A percentile compares a stretch with the other conserved stretches of the same genome.
Evolutionary conservation across 1,140 invertebrate genomes (phyloP).

Genomic region (Drosophila parabipectinata): DNA sequence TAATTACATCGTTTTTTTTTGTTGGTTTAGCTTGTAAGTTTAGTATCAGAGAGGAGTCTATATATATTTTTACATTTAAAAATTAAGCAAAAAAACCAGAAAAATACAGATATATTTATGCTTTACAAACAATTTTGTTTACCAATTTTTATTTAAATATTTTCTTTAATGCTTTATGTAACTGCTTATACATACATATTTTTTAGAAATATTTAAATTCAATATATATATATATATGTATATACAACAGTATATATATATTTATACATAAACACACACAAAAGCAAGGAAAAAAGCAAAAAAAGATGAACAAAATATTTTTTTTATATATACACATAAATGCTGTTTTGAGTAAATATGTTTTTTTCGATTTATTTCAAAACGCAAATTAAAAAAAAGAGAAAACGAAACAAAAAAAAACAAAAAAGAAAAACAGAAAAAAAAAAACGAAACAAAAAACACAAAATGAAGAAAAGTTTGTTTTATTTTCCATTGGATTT

Average conservation of each 20-base stretch:
- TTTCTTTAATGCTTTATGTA: slow-evolving; percentile 30
- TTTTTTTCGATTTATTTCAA: slow-evolving; percentile 84
- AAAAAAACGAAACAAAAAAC: slow-evolving; percentile 58
- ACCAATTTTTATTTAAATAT: slow-evolving; percentile 21
- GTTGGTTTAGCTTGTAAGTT: slow-evolving; percentile 12
- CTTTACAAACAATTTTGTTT: slow-evolving; percentile 22
- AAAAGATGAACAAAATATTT: slow-evolving; percentile 50
- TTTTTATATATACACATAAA: slow-evolving; percentile 66
- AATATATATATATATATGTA: no score
- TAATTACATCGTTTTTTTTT: slow-evolving; percentile 21
- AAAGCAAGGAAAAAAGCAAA: slow-evolving; percentile 36
- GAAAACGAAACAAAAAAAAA: slow-evolving; percentile 29
- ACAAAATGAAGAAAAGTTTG: slow-evolving; percentile 54
- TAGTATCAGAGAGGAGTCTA: slow-evolving; percentile 12
- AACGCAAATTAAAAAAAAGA: slow-evolving; percentile 66
- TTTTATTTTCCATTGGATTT: slow-evolving; percentile 50
- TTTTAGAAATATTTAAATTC: slow-evolving; percentile 18
- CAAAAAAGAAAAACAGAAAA: slow-evolving; percentile 39
- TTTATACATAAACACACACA: slow-evolving; percentile 41
- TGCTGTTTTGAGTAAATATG: slow-evolving; percentile 84
- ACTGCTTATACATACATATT: slow-evolving; percentile 21
- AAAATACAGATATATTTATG: slow-evolving; percentile 8
- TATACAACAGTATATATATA: slow-evolving; percentile 1
- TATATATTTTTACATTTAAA: slow-evolving; percentile 26
- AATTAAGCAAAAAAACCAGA: not conserved